A percentile compares a stretch with the other conserved stretches of the same genome.
phyloP scores from a whole-genome alignment of 2,113 vertebrate species.

The Myotis brandtii region DNA sequence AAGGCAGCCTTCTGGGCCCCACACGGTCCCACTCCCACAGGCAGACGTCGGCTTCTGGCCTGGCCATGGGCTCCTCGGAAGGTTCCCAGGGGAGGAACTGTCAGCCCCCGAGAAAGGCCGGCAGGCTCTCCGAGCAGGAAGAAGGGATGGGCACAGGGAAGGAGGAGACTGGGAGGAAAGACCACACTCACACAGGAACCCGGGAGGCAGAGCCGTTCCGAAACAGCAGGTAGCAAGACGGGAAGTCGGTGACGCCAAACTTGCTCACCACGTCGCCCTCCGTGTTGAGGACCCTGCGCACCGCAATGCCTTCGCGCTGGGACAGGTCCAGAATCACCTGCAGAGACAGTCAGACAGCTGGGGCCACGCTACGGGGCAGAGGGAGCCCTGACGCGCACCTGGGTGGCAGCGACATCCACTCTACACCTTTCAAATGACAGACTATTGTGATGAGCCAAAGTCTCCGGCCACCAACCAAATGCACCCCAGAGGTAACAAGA shows the following conservation, averaged over 20 bases:
- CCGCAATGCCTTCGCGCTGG: slow-evolving; percentile 90
- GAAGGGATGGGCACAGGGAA: background rate
- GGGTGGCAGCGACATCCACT: background rate
- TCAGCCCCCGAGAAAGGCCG: background rate
- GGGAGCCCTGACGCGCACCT: background rate
- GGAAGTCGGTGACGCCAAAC: slow-evolving; percentile 90
- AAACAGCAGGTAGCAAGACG: slow-evolving; percentile 91
- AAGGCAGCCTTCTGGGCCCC: accelerated
- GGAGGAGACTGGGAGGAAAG: background rate
- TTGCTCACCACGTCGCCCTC: slow-evolving; percentile 87
- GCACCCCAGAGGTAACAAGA: background rate
- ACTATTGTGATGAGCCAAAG: background rate
- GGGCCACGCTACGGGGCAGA: accelerated
- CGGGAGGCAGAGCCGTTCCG: slow-evolving; percentile 86
- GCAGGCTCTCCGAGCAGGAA: background rate
- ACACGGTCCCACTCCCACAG: background rate
- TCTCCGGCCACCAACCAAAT: background rate
- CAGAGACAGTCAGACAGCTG: background rate
- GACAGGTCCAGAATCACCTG: slow-evolving; percentile 95
- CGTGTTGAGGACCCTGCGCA: slow-evolving; percentile 90
- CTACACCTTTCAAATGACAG: background rate
- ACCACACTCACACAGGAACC: slow-evolving; percentile 90
- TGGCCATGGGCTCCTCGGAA: background rate
- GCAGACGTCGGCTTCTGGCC: background rate
- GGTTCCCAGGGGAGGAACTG: background rate